Evolutionary conservation across 2,888 invertebrate genomes (phyloP).

Genomic region (Drosophila neotestacea): DNA sequence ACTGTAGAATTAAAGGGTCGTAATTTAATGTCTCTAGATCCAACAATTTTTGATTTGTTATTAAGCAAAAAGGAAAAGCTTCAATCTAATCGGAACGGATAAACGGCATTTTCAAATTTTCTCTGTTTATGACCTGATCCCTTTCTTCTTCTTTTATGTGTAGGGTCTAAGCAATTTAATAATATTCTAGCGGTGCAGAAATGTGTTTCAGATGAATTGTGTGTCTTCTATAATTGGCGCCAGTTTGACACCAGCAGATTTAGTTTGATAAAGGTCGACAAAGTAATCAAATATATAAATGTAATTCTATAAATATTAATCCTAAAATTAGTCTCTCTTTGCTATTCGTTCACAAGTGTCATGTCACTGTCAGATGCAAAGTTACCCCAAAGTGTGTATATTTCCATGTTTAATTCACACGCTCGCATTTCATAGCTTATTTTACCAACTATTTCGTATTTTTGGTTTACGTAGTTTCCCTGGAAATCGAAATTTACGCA

Average conservation of each 20-base stretch:
- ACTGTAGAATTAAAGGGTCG: no score
- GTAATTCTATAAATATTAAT: conserved; percentile 30
- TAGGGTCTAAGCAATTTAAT: no score
- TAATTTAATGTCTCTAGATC: no score
- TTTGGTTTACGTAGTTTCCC: not conserved
- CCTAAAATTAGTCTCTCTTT: conserved; percentile 27
- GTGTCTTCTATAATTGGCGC: not conserved
- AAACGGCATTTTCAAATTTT: no score
- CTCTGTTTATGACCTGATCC: no score
- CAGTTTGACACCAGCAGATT: conserved; percentile 20
- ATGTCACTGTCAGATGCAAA: conserved; percentile 49
- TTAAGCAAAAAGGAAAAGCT: no score
- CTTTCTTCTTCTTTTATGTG: no score
- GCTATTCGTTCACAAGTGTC: conserved; percentile 28
- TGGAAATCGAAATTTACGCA: not conserved
- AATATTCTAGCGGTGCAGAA: no score
- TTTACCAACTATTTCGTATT: conserved; percentile 12
- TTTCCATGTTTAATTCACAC: conserved; percentile 12
- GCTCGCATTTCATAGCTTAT: conserved; percentile 20
- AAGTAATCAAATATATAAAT: conserved; percentile 8
- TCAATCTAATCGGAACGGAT: no score
- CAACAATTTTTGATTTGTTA: no score
- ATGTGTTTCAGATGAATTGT: no score
- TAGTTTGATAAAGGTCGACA: conserved; percentile 30
- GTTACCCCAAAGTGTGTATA: conserved; percentile 7